Evolutionary conservation across 53 echinoderm and acorn worm species (phyloP).

Genomic region (Zoroaster sp.): DNA sequence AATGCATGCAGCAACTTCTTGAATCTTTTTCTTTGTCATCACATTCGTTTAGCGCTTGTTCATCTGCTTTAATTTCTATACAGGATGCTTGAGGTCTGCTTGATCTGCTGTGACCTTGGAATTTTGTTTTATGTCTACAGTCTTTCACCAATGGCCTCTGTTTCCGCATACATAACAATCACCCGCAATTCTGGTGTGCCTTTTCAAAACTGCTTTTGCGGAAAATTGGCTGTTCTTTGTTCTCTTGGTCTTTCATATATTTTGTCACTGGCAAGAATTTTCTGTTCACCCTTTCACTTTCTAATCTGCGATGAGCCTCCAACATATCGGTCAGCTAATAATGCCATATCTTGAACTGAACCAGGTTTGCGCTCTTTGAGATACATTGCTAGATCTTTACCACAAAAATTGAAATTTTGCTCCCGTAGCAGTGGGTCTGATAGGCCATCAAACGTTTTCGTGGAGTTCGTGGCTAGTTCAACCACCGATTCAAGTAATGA

Average conservation of each 20-base stretch:
- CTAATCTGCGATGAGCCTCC: neutral
- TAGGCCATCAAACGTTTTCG: neutral
- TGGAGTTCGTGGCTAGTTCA: neutral
- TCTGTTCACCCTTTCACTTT: no score
- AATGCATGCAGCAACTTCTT: no score
- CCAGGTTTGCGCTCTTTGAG: slow-evolving; percentile 20
- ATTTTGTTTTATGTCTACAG: neutral
- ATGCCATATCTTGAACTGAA: neutral
- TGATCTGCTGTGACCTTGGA: neutral
- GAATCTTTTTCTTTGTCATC: no score
- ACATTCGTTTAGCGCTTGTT: no score
- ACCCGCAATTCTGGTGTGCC: no score
- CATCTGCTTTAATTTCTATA: no score
- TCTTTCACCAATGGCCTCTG: neutral
- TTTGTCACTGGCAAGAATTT: no score
- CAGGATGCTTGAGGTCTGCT: no score
- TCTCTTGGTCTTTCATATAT: no score
- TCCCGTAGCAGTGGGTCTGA: neutral
- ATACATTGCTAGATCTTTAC: neutral
- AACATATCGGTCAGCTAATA: neutral
- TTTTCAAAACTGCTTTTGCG: no score
- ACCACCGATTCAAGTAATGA: neutral
- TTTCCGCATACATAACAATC: neutral
- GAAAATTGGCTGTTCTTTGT: no score
- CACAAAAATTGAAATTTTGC: neutral